Conservation (phyloP, 2,888 invertebrate species). For the Zhuqinia jingwanae region DNA sequence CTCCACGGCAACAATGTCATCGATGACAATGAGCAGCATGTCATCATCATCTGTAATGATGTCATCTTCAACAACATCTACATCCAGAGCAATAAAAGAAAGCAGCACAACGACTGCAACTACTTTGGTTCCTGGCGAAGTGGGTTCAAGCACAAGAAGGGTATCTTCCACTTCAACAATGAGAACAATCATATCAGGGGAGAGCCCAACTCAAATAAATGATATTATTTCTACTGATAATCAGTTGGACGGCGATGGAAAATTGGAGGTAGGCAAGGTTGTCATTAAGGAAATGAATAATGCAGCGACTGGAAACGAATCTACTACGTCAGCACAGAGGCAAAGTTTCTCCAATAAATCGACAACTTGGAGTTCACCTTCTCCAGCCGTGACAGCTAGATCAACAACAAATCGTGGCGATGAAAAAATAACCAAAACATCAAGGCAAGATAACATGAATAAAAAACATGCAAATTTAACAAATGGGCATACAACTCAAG, state of each 20-base stretch:
- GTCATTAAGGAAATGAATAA: slow-evolving; percentile 58
- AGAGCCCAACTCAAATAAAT: neutral
- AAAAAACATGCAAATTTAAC: slow-evolving; percentile 36
- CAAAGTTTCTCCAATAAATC: neutral
- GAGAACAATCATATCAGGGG: slow-evolving; percentile 54
- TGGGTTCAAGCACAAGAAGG: slow-evolving; percentile 78
- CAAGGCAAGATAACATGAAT: neutral
- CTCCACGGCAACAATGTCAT: neutral
- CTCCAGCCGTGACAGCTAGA: neutral
- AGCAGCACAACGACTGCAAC: slow-evolving; percentile 37
- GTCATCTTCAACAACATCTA: slow-evolving; percentile 48
- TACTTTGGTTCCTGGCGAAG: neutral
- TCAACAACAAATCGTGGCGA: neutral
- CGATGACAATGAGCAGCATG: slow-evolving; percentile 37
- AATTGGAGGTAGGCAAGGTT: slow-evolving; percentile 65
- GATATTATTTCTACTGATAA: neutral
- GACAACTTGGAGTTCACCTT: neutral
- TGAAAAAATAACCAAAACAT: neutral
- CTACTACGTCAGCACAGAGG: neutral
- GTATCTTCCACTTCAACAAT: slow-evolving; percentile 81
- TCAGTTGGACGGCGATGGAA: slow-evolving; percentile 13
- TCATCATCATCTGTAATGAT: slow-evolving; percentile 38
- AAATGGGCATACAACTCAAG: slow-evolving; percentile 21
- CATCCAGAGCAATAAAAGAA: slow-evolving; percentile 52
- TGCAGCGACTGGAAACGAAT: slow-evolving; percentile 29